phyloP scores from a whole-genome alignment of 37 sponge, comb jelly and placozoan genomes.

The Lycopodina hypogea region DNA sequence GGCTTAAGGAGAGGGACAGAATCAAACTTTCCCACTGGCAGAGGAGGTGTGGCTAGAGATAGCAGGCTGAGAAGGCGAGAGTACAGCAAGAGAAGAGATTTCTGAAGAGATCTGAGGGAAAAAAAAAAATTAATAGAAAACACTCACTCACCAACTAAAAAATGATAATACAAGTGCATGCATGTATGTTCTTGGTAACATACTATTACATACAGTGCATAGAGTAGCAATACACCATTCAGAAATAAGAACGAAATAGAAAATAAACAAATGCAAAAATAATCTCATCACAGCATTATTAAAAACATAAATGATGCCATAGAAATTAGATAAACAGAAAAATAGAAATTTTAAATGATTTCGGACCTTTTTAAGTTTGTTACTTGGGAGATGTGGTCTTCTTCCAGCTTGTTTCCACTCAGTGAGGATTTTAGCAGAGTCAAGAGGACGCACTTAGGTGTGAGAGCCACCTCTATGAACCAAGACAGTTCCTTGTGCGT shows the following conservation, averaged over 20 bases:
- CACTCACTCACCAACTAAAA: neutral
- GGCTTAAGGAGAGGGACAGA: conserved; percentile 6
- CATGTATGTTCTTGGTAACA: too few relatives aligned
- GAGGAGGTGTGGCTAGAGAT: neutral
- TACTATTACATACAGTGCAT: too few relatives aligned
- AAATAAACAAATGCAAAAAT: too few relatives aligned
- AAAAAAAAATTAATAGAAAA: neutral
- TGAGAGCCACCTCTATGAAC: neutral
- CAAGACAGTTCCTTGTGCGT: conserved; percentile 13
- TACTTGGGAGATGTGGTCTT: neutral
- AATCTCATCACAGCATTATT: too few relatives aligned
- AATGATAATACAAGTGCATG: too few relatives aligned
- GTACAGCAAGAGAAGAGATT: conserved; percentile 20
- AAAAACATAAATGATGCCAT: too few relatives aligned
- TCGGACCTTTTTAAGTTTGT: conserved; percentile 3
- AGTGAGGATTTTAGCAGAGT: conserved; percentile 9
- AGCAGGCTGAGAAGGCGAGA: neutral
- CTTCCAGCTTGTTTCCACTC: neutral
- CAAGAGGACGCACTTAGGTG: neutral
- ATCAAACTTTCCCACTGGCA: neutral
- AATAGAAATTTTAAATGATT: too few relatives aligned
- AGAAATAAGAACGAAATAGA: too few relatives aligned
- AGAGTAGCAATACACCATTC: too few relatives aligned
- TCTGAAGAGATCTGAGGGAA: conserved; percentile 16
- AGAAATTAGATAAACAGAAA: too few relatives aligned